These are phyloP conservation scores for Pituophis catenifer DNA, from an alignment of 2,113 vertebrate species.

Conservation along the genomic window DNA sequence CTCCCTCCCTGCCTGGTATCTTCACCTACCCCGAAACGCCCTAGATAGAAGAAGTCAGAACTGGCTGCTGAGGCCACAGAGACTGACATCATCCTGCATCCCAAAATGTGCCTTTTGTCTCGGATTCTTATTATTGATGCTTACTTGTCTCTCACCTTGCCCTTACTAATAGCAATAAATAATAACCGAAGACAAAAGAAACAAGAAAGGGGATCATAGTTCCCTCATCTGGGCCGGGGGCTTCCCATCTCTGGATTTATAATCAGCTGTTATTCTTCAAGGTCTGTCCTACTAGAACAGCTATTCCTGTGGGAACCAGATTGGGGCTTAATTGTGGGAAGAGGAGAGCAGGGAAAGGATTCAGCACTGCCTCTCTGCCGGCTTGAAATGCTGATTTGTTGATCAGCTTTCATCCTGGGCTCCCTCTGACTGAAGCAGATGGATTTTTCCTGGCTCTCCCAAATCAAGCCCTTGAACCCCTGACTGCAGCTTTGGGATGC, in stretches of 20 bases:
- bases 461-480: neutral
- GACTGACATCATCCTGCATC: too few species aligned
- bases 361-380: neutral
- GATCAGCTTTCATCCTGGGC: neutral
- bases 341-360: neutral
- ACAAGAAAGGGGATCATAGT: neutral
- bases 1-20: neutral
- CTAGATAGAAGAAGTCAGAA: neutral
- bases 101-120: neutral
- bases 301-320: neutral
- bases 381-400: neutral
- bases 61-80: neutral
- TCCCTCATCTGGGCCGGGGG: neutral
- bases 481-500: neutral
- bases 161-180: neutral
- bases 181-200: neutral
- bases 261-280: neutral
- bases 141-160: neutral
- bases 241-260: neutral
- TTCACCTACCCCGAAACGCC: neutral
- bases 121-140: too few species aligned
- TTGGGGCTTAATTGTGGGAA: neutral
- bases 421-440: neutral
- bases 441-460: neutral
- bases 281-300: neutral